Percentiles rank a stretch among this genome's conserved stretches.
Evolutionary conservation across 2,888 invertebrate species (phyloP).

Genomic region (Clistopyga incitator): DNA sequence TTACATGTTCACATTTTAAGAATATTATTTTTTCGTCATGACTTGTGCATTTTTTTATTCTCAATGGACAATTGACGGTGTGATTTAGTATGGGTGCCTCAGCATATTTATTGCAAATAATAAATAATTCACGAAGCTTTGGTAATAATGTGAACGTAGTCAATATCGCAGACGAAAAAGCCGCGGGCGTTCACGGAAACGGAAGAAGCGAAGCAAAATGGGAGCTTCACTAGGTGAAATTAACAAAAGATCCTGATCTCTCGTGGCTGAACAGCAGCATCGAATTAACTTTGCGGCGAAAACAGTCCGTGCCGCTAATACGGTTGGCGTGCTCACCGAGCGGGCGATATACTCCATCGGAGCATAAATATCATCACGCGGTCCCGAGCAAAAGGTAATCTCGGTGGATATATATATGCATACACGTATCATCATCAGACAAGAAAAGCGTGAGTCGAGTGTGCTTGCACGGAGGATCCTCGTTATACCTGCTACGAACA

Average conservation of each 20-base stretch:
- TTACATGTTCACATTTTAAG: too few relatives aligned
- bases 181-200: constrained; percentile 15
- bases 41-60: too few relatives aligned
- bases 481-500: constrained; percentile 49
- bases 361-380: constrained; percentile 76
- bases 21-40: too few relatives aligned
- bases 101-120: not conserved
- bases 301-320: constrained; percentile 41
- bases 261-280: constrained; percentile 38
- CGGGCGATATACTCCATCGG: constrained; percentile 77
- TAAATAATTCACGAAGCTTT: not conserved
- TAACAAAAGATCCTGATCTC: constrained; percentile 32
- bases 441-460: constrained; percentile 53
- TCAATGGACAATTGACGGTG: too few relatives aligned
- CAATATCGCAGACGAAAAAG: constrained; percentile 1
- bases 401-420: constrained; percentile 50
- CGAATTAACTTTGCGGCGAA: constrained; percentile 66
- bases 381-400: constrained; percentile 63
- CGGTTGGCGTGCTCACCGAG: constrained; percentile 39
- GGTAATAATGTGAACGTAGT: not conserved
- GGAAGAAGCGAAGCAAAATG: constrained; percentile 29
- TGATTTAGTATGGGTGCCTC: too few relatives aligned
- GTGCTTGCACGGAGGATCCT: constrained; percentile 43
- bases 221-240: constrained; percentile 23
- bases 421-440: constrained; percentile 17